A percentile compares a stretch with the other conserved stretches of the same genome.
These are phyloP conservation scores for Latheticus oryzae DNA, from an alignment of 2,888 invertebrate species.

Conservation along the genomic window DNA sequence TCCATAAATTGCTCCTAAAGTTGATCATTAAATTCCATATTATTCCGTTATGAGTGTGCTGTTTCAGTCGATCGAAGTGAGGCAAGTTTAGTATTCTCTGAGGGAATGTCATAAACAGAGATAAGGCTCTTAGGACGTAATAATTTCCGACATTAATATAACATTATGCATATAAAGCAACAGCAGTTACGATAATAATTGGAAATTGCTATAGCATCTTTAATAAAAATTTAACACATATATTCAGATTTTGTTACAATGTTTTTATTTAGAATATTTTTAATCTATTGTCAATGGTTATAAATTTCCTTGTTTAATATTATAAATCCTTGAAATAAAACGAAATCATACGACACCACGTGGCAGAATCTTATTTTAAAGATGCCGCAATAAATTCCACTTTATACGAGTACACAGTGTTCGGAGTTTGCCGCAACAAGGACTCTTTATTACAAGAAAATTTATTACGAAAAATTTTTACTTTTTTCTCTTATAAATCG, in stretches of 20 bases:
- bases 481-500: slow-evolving; percentile 7
- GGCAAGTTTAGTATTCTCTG: slow-evolving; percentile 22
- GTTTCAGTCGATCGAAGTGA: slow-evolving; percentile 26
- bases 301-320: no score
- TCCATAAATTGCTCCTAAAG: slow-evolving; percentile 5
- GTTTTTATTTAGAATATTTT: no score
- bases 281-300: no score
- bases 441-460: slow-evolving; percentile 26
- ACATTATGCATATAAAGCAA: slow-evolving; percentile 12
- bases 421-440: slow-evolving; percentile 31
- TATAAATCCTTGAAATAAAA: slow-evolving; percentile 6
- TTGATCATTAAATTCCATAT: slow-evolving; percentile 8
- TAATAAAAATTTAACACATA: no score
- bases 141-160: slow-evolving; percentile 29
- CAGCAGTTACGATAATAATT: slow-evolving; percentile 11
- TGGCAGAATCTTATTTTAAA: slow-evolving; percentile 22
- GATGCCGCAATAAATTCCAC: slow-evolving; percentile 21
- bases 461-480: slow-evolving; percentile 17
- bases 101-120: slow-evolving; percentile 26
- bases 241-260: no score
- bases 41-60: slow-evolving; percentile 3
- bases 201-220: no score
- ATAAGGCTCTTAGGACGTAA: slow-evolving; percentile 32
- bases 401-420: slow-evolving; percentile 24
- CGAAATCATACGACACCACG: slow-evolving; percentile 13